Evolutionary conservation across 53 echinoderm and acorn worm genomes (phyloP).

Genomic region (Stichopus horrens): DNA sequence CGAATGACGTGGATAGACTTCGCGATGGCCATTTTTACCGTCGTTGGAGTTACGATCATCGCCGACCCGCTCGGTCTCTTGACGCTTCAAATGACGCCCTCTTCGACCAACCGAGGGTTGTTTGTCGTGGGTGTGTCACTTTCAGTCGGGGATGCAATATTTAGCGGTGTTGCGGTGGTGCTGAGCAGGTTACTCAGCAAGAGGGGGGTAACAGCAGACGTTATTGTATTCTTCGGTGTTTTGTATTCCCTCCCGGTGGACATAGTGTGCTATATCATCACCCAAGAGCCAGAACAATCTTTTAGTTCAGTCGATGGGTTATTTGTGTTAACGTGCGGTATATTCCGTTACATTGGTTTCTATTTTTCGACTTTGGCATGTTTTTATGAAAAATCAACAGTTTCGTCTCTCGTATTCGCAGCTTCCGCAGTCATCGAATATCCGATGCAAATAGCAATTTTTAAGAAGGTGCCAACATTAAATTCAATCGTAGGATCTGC

Average conservation of each 20-base stretch:
- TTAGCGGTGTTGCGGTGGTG: conserved; percentile 2
- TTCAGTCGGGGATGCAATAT: conserved; percentile 7
- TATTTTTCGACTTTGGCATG: conserved; percentile 19
- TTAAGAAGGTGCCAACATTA: background rate
- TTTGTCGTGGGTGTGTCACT: background rate
- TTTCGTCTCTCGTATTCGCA: conserved; percentile 24
- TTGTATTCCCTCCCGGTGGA: conserved; percentile 25
- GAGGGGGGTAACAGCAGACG: conserved; percentile 4
- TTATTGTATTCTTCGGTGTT: conserved; percentile 17
- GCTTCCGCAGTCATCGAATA: conserved; percentile 17
- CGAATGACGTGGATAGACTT: conserved; percentile 8
- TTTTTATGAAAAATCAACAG: conserved; percentile 23
- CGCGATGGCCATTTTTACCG: conserved; percentile 11
- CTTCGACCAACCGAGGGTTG: background rate
- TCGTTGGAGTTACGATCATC: conserved; percentile 16
- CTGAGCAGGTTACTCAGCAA: conserved; percentile 14
- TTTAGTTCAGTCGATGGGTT: background rate
- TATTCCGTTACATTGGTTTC: conserved; percentile 22
- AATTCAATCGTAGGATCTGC: conserved; percentile 13
- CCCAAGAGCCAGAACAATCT: background rate
- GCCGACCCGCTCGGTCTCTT: conserved; percentile 11
- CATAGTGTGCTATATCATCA: background rate
- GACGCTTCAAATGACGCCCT: background rate
- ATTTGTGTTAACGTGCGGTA: conserved; percentile 11
- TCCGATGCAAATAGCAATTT: background rate